These are phyloP conservation scores for Sitta europaea DNA, from an alignment of 2,113 vertebrate genomes.

Conservation along the genomic window DNA sequence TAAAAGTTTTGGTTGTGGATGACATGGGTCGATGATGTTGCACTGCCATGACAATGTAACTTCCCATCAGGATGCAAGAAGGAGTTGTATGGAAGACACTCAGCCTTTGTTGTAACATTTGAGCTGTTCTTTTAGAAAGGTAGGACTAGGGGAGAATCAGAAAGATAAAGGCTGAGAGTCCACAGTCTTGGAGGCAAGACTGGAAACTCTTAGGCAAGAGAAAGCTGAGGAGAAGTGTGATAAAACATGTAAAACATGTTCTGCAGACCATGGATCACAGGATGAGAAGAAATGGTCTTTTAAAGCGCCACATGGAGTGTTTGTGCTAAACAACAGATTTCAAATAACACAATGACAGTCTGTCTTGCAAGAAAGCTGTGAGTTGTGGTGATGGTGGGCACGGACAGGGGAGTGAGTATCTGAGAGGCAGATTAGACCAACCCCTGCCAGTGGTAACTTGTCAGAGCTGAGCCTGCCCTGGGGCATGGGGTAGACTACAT, in stretches of 20 bases:
- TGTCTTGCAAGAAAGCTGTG: not conserved
- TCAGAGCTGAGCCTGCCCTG: not conserved
- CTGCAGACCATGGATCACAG: not conserved
- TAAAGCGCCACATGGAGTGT: not conserved
- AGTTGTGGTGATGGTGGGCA: not conserved
- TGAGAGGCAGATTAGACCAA: not conserved
- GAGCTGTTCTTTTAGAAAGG: not conserved
- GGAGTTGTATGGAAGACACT: not conserved
- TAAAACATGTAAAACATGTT: not conserved
- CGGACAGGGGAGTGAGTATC: not conserved
- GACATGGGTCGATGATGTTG: not conserved
- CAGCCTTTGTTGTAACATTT: not conserved
- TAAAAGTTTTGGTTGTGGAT: not conserved
- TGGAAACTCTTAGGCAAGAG: not conserved
- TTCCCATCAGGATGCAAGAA: not conserved
- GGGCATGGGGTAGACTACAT: not conserved
- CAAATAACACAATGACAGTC: not conserved
- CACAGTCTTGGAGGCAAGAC: accelerated
- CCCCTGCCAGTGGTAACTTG: not conserved
- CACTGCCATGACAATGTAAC: not conserved
- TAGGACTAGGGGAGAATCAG: not conserved
- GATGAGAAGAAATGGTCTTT: not conserved
- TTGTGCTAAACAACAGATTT: not conserved
- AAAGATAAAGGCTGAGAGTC: not conserved
- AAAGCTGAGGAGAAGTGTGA: not conserved